Conservation (phyloP, 2,113 vertebrate species). For the Carassius gibelio region DNA sequence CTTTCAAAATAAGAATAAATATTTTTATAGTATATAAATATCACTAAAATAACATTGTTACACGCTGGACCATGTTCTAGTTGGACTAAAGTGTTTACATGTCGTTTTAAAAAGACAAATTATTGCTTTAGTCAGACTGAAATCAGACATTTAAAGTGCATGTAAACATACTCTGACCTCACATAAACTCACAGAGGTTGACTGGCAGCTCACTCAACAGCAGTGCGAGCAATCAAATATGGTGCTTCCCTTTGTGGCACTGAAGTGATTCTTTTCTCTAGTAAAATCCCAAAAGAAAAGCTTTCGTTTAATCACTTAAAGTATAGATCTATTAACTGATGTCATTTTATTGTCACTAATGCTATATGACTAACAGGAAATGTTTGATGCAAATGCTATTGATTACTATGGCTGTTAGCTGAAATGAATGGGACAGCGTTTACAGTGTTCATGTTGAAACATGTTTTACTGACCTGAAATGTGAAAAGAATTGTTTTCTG, state of each 20-base stretch:
- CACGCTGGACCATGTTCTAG: not conserved
- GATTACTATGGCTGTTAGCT: not conserved
- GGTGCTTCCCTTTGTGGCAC: conserved; percentile 60
- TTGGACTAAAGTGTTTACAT: not conserved
- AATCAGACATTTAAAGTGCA: not conserved
- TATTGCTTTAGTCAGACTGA: too few relatives aligned
- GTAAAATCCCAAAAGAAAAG: not conserved
- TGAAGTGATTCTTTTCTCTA: conserved; percentile 39
- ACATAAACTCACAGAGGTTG: not conserved
- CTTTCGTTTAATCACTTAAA: conserved; percentile 37
- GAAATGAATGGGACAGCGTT: not conserved
- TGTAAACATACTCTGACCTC: not conserved
- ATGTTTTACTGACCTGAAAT: not conserved
- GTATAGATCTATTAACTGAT: not conserved
- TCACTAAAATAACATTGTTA: not conserved
- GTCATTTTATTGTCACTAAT: conserved; percentile 28
- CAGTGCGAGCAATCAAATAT: conserved; percentile 65
- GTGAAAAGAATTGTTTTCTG: not conserved
- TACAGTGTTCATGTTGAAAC: not conserved
- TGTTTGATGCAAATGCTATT: not conserved
- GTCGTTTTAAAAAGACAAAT: not conserved
- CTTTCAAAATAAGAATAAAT: not conserved
- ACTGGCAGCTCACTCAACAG: conserved; percentile 57
- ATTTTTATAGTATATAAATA: not conserved
- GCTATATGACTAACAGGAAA: not conserved